Conservation (phyloP, 37 sponge, comb jelly and placozoan species). For the Ianthella basta region DNA sequence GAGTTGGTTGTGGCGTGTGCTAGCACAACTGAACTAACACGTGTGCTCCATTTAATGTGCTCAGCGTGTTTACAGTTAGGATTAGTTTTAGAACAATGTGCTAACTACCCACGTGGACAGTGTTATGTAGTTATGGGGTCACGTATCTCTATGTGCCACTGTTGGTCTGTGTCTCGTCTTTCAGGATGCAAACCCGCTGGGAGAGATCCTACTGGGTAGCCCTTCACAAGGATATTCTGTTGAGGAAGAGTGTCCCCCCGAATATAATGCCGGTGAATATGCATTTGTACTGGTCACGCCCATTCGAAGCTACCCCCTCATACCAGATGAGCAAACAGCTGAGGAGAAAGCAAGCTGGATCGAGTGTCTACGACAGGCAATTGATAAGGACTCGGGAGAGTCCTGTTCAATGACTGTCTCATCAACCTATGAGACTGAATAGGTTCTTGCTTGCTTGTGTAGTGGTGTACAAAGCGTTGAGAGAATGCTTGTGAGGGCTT, state of each 20-base stretch:
- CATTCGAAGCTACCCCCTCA: conserved; percentile 61
- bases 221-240: conserved; percentile 67
- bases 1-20: conserved; percentile 38
- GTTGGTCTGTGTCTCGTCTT: no score
- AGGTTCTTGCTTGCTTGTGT: not conserved
- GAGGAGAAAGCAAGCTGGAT: conserved; percentile 76
- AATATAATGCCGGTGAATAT: conserved; percentile 63
- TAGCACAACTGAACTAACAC: no score
- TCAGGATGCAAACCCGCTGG: conserved; percentile 81
- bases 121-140: no score
- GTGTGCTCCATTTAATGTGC: no score
- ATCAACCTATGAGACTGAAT: conserved; percentile 28
- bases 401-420: not conserved
- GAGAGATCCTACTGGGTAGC: conserved; percentile 75
- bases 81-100: no score
- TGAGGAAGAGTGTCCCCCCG: conserved; percentile 60
- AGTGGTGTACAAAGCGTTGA: not conserved
- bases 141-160: no score
- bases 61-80: no score
- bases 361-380: conserved; percentile 41
- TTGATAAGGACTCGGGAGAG: conserved; percentile 39
- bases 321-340: conserved; percentile 54
- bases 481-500: no score
- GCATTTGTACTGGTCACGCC: conserved; percentile 71
- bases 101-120: no score